phyloP scores from a whole-genome alignment of 2,888 invertebrate genomes.

The Microplitis manilae region DNA sequence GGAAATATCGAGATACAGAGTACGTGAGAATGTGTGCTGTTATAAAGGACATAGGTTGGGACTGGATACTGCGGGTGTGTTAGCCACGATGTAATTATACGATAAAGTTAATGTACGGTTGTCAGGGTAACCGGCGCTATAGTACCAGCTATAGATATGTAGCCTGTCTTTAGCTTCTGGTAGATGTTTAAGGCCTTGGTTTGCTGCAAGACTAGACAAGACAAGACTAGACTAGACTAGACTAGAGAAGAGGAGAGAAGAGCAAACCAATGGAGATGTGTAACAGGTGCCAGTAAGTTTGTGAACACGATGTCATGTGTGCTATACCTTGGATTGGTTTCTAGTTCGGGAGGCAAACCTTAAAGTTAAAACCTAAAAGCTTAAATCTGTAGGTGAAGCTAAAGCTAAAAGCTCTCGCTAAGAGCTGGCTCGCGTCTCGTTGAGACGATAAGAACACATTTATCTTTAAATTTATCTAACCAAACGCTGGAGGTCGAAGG shows the following conservation, averaged over 20 bases:
- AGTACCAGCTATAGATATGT: constrained; percentile 48
- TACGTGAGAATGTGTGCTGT: constrained; percentile 38
- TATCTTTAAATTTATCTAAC: too few species aligned
- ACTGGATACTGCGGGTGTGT: constrained; percentile 25
- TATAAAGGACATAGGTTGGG: constrained; percentile 25
- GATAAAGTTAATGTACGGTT: constrained; percentile 65
- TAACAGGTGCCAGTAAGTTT: constrained; percentile 64
- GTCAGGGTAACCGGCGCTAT: constrained; percentile 50
- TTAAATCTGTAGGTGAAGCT: too few species aligned
- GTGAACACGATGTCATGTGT: constrained; percentile 40
- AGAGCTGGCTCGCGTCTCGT: too few species aligned
- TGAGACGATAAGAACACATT: too few species aligned
- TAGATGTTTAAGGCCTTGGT: not conserved
- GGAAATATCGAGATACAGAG: not conserved
- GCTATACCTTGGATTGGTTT: constrained; percentile 1
- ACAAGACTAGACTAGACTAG: too few species aligned
- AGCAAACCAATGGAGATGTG: constrained; percentile 24
- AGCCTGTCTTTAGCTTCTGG: not conserved
- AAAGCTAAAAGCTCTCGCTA: too few species aligned
- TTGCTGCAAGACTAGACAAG: too few species aligned
- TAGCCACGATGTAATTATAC: constrained; percentile 62
- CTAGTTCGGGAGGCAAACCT: too few species aligned
- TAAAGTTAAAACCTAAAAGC: too few species aligned
- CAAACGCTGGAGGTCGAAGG: too few species aligned
- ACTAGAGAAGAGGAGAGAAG: constrained; percentile 37